A percentile compares a stretch with the other conserved stretches of the same genome.
These are phyloP conservation scores for Ptilonorhynchus violaceus DNA, from an alignment of 2,113 vertebrate genomes.

Conservation along the genomic window DNA sequence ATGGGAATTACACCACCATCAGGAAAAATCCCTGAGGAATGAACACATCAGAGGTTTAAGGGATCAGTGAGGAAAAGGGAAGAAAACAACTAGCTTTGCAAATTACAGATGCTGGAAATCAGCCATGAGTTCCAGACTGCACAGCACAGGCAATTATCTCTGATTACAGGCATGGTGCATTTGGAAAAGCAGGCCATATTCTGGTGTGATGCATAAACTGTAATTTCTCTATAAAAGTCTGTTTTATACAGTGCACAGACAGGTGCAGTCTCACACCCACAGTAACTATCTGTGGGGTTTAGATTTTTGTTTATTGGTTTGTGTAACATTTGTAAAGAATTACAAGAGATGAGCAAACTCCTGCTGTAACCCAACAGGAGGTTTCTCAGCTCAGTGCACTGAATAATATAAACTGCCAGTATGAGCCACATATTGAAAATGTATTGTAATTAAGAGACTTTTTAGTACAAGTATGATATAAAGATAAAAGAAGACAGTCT, in stretches of 20 bases:
- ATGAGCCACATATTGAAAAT: neutral
- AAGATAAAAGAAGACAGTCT: neutral
- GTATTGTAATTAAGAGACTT: neutral
- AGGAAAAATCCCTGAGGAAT: neutral
- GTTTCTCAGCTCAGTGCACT: neutral
- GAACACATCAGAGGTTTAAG: neutral
- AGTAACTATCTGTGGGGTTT: neutral
- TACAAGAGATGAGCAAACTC: neutral
- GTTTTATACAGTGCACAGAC: neutral
- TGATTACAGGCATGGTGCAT: neutral
- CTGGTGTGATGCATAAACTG: neutral
- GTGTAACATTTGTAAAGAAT: neutral
- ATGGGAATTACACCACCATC: neutral
- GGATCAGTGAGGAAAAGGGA: neutral
- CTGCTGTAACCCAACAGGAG: neutral
- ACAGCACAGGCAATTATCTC: neutral
- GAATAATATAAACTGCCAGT: neutral
- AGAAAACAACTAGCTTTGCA: neutral
- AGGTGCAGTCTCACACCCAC: neutral
- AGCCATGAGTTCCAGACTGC: neutral
- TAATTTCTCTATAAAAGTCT: neutral
- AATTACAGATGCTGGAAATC: neutral
- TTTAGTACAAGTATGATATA: neutral
- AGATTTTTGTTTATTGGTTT: neutral
- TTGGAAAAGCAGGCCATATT: neutral